Conservation (phyloP, 2,797 vertebrate species). For the Xenentodon cancila region DNA sequence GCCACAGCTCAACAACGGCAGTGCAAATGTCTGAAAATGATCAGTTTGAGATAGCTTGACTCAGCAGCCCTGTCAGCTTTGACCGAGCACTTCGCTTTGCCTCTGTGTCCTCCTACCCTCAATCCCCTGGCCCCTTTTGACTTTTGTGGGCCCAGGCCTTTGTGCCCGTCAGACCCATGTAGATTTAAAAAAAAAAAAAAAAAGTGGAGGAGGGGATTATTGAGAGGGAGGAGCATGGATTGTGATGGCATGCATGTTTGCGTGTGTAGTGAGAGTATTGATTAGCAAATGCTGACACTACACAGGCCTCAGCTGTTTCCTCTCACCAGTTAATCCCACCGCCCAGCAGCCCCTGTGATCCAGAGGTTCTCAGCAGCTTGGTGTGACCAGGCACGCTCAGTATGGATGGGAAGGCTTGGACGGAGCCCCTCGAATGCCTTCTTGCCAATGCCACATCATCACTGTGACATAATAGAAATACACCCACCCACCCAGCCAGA, state of each 20-base stretch:
- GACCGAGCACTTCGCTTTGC: slow-evolving; percentile 70
- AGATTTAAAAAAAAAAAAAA: slow-evolving; percentile 61
- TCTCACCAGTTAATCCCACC: slow-evolving; percentile 78
- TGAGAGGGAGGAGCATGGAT: slow-evolving; percentile 38
- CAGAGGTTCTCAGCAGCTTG: slow-evolving; percentile 62
- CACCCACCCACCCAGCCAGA: slow-evolving; percentile 23
- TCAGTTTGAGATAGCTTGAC: slow-evolving; percentile 48
- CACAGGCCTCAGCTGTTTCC: slow-evolving; percentile 81
- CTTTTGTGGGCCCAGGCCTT: slow-evolving; percentile 69
- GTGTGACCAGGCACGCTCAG: slow-evolving; percentile 64
- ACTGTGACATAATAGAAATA: slow-evolving; percentile 71
- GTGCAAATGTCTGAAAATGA: slow-evolving; percentile 26
- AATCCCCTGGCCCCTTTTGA: slow-evolving; percentile 59
- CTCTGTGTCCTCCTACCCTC: slow-evolving; percentile 52
- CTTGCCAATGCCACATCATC: slow-evolving; percentile 66
- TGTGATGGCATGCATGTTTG: slow-evolving; percentile 30
- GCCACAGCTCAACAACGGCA: slow-evolving; percentile 25
- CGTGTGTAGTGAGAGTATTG: slow-evolving; percentile 58
- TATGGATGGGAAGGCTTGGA: slow-evolving; percentile 22
- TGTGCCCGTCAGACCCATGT: slow-evolving; percentile 70
- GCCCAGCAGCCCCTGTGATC: slow-evolving; percentile 63
- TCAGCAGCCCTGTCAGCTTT: slow-evolving; percentile 71
- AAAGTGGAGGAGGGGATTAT: slow-evolving; percentile 62
- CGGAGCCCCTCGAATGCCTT: slow-evolving; percentile 40
- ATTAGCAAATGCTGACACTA: slow-evolving; percentile 79